These are phyloP conservation scores for Galleria mellonella DNA, from an alignment of 1,140 invertebrate genomes.

Conservation along the genomic window DNA sequence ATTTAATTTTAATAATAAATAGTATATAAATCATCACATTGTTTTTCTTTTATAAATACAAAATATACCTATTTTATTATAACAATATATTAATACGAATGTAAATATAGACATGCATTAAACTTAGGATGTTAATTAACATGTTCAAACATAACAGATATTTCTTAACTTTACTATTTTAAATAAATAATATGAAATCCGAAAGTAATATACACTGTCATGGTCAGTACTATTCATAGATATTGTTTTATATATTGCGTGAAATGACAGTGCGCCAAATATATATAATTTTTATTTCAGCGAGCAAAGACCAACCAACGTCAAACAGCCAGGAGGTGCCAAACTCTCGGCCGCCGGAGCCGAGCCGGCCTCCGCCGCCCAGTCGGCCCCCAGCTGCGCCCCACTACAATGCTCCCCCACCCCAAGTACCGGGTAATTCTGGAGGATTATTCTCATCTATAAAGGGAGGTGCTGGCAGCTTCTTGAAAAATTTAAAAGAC, in stretches of 20 bases:
- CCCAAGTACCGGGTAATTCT: constrained; percentile 42
- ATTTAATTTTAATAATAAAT: constrained; percentile 56
- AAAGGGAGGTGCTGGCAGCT: constrained; percentile 87
- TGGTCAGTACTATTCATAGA: too few species aligned
- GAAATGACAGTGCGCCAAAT: background rate
- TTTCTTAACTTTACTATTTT: too few species aligned
- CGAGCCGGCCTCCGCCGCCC: constrained; percentile 42
- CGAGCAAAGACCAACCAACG: constrained; percentile 26
- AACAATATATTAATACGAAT: too few species aligned
- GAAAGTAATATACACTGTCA: background rate
- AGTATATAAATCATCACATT: constrained; percentile 28
- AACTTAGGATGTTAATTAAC: too few species aligned
- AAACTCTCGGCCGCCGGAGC: constrained; percentile 39
- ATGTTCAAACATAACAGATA: too few species aligned
- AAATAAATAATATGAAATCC: too few species aligned
- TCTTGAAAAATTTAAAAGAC: constrained; percentile 96
- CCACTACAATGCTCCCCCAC: constrained; percentile 52
- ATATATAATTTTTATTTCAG: constrained; percentile 26
- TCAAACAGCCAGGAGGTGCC: constrained; percentile 35
- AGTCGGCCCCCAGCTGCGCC: constrained; percentile 42
- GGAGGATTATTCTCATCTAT: constrained; percentile 87
- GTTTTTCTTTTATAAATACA: constrained; percentile 27
- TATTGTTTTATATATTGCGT: too few species aligned
- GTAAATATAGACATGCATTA: too few species aligned
- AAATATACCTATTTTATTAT: too few species aligned